Conservation (phyloP, 2,888 invertebrate genomes). For the Eurytoma adleriae region DNA sequence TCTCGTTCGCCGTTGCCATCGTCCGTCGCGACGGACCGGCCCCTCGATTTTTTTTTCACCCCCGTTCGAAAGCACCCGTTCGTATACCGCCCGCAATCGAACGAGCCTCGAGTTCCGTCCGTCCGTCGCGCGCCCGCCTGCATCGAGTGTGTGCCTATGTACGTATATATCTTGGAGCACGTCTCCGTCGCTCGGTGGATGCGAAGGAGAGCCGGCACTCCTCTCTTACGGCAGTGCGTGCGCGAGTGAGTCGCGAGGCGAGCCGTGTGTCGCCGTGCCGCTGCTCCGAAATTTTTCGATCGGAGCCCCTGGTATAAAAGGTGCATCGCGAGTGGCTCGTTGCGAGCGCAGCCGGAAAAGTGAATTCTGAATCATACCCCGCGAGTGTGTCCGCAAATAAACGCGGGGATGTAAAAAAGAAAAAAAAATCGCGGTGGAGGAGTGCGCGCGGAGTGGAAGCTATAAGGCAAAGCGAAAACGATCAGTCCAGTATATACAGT, state of each 20-base stretch:
- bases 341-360: too few species aligned
- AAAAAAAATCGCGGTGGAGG: too few species aligned
- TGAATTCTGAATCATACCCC: too few species aligned
- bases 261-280: too few species aligned
- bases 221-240: conserved; percentile 6
- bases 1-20: not conserved
- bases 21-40: too few species aligned
- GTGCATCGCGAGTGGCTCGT: too few species aligned
- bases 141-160: conserved; percentile 17
- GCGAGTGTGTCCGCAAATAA: too few species aligned
- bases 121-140: not conserved
- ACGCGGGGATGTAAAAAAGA: not conserved
- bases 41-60: too few species aligned
- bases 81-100: not conserved
- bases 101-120: not conserved
- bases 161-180: not conserved
- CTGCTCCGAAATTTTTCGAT: too few species aligned
- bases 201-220: conserved; percentile 9
- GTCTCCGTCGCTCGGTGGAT: not conserved
- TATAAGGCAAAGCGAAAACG: not conserved
- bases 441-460: too few species aligned
- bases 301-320: too few species aligned
- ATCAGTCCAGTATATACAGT: conserved; percentile 1
- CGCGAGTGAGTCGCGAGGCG: not conserved
- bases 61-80: not conserved